phyloP scores from a whole-genome alignment of 1,140 invertebrate genomes.

The Andrena cerasifolii region DNA sequence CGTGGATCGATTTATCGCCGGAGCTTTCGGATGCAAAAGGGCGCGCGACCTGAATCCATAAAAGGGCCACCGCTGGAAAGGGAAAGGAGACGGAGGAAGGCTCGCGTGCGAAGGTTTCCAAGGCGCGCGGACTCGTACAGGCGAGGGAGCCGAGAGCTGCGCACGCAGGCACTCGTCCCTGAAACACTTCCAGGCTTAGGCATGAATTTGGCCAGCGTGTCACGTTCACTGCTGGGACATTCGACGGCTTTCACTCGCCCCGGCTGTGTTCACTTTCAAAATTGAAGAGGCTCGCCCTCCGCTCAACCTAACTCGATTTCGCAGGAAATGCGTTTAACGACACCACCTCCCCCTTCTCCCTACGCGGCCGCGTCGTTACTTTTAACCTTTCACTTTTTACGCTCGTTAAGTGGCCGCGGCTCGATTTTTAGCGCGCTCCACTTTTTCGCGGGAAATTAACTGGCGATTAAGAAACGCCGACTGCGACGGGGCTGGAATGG shows the following conservation, averaged over 20 bases:
- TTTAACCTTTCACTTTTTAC: slow-evolving; percentile 11
- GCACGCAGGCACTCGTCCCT: slow-evolving; percentile 4
- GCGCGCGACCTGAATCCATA: slow-evolving; percentile 46
- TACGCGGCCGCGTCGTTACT: neutral
- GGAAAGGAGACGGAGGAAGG: neutral
- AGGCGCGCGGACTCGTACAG: neutral
- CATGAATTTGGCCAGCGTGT: slow-evolving; percentile 74
- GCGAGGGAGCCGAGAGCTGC: neutral
- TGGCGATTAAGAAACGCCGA: slow-evolving; percentile 19
- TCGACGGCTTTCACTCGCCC: slow-evolving; percentile 69
- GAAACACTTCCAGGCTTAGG: slow-evolving; percentile 54
- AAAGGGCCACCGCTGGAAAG: slow-evolving; percentile 33
- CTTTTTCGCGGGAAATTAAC: slow-evolving; percentile 5
- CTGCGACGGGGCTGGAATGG: neutral
- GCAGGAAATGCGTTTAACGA: slow-evolving; percentile 24
- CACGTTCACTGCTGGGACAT: slow-evolving; percentile 68
- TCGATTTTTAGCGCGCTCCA: slow-evolving; percentile 4
- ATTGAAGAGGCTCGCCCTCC: slow-evolving; percentile 57
- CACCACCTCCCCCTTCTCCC: neutral
- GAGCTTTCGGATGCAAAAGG: slow-evolving; percentile 38
- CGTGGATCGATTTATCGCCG: slow-evolving; percentile 17
- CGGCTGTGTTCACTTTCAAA: slow-evolving; percentile 71
- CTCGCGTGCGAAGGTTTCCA: slow-evolving; percentile 3
- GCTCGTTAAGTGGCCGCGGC: neutral
- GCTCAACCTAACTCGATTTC: slow-evolving; percentile 21